Evolutionary conservation across 2,113 vertebrate species (phyloP).

Genomic region (Bombycilla garrulus): DNA sequence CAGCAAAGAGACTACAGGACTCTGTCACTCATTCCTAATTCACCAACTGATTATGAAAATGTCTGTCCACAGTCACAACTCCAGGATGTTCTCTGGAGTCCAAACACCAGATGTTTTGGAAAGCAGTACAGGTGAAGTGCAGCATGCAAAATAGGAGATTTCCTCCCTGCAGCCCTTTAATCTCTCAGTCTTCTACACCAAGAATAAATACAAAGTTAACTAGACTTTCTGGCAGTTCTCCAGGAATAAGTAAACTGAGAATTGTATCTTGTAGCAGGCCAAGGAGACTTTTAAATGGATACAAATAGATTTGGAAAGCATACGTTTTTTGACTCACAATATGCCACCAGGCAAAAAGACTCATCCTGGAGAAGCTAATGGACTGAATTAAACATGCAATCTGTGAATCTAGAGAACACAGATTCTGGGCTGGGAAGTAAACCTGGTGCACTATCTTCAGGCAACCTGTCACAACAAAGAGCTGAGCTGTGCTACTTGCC

Average conservation of each 20-base stretch:
- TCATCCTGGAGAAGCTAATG: slow-evolving; percentile 30
- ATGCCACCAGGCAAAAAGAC: slow-evolving; percentile 38
- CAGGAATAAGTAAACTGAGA: slow-evolving; percentile 37
- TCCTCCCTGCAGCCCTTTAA: slow-evolving; percentile 30
- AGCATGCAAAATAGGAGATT: background rate
- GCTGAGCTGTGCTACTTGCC: slow-evolving; percentile 67
- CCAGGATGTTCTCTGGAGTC: slow-evolving; percentile 1
- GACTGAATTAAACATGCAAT: slow-evolving; percentile 29
- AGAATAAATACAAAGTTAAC: slow-evolving; percentile 50
- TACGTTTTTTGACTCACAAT: slow-evolving; percentile 27
- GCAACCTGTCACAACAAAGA: slow-evolving; percentile 27
- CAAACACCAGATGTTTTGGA: slow-evolving; percentile 9
- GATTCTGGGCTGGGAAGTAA: background rate
- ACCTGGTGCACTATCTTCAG: background rate
- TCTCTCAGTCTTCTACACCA: background rate
- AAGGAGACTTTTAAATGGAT: slow-evolving; percentile 37
- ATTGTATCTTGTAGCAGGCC: slow-evolving; percentile 13
- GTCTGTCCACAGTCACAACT: background rate
- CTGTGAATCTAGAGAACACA: background rate
- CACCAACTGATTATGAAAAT: background rate
- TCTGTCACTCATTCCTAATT: background rate
- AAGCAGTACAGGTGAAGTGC: background rate
- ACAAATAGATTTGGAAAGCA: slow-evolving; percentile 42
- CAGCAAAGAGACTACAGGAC: background rate
- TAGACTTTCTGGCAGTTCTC: slow-evolving; percentile 18